phyloP scores from a whole-genome alignment of 35 echinoderm and acorn worm genomes.

The Eucidaris tribuloides region DNA sequence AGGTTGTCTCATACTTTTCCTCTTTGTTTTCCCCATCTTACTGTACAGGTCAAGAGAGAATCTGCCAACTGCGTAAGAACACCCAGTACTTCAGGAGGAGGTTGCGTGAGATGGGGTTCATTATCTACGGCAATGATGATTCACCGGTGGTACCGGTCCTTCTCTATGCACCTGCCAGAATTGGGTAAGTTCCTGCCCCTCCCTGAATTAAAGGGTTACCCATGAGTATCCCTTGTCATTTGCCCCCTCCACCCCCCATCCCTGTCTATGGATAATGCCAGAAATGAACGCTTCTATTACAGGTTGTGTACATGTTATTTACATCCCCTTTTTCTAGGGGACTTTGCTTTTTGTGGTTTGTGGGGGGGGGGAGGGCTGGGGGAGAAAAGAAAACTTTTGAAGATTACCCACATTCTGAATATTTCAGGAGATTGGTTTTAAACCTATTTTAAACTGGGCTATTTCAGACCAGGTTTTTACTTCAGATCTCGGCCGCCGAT shows the following conservation, averaged over 20 bases:
- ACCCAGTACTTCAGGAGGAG: slow-evolving; percentile 76
- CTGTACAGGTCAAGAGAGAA: slow-evolving; percentile 43
- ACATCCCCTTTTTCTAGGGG: no score
- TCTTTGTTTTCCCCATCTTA: neutral
- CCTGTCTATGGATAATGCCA: neutral
- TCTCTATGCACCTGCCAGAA: slow-evolving; percentile 75
- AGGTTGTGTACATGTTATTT: no score
- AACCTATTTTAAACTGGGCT: no score
- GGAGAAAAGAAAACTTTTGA: no score
- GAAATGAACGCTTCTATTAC: no score
- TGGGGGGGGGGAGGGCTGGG: no score
- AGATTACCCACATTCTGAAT: no score
- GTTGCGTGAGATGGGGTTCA: slow-evolving; percentile 74
- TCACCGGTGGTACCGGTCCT: slow-evolving; percentile 89
- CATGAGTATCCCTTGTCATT: neutral
- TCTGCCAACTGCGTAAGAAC: slow-evolving; percentile 53
- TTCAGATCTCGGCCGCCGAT: no score
- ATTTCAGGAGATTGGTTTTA: no score
- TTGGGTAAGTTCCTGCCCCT: slow-evolving; percentile 57
- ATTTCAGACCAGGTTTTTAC: no score
- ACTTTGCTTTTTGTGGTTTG: no score
- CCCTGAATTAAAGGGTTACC: neutral
- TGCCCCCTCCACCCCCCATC: neutral
- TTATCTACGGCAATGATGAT: slow-evolving; percentile 95
- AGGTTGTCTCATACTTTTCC: no score